Conservation (phyloP, 1,140 invertebrate genomes). For the Tachypleus tridentatus region DNA sequence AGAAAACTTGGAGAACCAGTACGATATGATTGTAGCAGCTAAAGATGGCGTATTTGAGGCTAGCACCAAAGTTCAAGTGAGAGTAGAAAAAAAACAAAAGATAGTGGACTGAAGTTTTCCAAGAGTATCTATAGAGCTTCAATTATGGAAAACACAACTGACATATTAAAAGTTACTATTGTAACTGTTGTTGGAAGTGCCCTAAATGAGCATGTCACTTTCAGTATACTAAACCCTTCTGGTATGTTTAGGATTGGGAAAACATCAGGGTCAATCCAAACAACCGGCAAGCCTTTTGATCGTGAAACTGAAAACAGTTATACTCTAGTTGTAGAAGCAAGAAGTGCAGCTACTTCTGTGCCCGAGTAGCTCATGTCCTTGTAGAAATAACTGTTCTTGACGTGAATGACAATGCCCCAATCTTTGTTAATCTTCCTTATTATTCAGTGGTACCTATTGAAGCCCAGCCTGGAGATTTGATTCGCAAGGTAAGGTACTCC, state of each 20-base stretch:
- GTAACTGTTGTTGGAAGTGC: constrained; percentile 73
- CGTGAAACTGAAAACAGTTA: constrained; percentile 68
- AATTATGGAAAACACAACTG: constrained; percentile 73
- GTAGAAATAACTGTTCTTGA: constrained; percentile 70
- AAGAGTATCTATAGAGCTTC: constrained; percentile 63
- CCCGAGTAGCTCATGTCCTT: constrained; percentile 62
- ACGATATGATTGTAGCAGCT: constrained; percentile 37
- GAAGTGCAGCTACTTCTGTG: constrained; percentile 41
- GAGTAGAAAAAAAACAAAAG: constrained; percentile 55
- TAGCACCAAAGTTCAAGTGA: constrained; percentile 37
- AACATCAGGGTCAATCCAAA: constrained; percentile 77
- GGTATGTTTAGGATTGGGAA: constrained; percentile 76
- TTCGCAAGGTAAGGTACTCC: constrained; percentile 15
- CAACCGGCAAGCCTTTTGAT: constrained; percentile 61
- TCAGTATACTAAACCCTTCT: constrained; percentile 76
- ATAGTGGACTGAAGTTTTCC: constrained; percentile 67
- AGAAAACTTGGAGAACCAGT: constrained; percentile 33
- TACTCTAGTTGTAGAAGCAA: constrained; percentile 67
- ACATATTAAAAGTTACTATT: constrained; percentile 56
- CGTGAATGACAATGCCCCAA: constrained; percentile 78
- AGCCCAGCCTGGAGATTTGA: constrained; percentile 35
- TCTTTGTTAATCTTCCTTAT: constrained; percentile 77
- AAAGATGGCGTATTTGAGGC: constrained; percentile 44
- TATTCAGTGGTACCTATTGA: constrained; percentile 74
- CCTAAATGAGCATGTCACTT: constrained; percentile 77